These are phyloP conservation scores for Pheosia tremula DNA, from an alignment of 2,888 invertebrate genomes.

Conservation along the genomic window DNA sequence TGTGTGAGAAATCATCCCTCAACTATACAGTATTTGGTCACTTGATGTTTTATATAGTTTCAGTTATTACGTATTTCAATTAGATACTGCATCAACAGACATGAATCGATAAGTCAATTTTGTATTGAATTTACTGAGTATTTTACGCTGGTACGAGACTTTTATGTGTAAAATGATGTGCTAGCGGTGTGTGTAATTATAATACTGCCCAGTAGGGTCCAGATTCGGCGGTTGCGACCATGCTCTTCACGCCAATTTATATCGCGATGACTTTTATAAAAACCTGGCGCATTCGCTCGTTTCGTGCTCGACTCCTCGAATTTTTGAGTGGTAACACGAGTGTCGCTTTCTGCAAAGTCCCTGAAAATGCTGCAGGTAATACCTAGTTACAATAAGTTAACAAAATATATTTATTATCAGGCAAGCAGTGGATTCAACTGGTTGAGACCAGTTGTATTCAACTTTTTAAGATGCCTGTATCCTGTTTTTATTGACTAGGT, in stretches of 20 bases:
- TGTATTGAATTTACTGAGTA: constrained; percentile 28
- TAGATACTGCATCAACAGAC: constrained; percentile 55
- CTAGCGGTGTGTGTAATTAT: constrained; percentile 21
- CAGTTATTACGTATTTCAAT: constrained; percentile 21
- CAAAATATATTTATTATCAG: too few relatives aligned
- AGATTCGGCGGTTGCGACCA: constrained; percentile 44
- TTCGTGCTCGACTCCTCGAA: constrained; percentile 87
- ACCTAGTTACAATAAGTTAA: neutral
- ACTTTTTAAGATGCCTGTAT: too few relatives aligned
- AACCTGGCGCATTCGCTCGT: constrained; percentile 90
- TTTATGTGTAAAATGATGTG: constrained; percentile 18
- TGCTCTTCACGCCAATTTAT: constrained; percentile 93
- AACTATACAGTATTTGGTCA: constrained; percentile 20
- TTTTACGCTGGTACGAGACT: constrained; percentile 15
- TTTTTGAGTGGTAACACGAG: constrained; percentile 84
- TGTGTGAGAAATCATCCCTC: constrained; percentile 23
- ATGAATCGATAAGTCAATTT: constrained; percentile 78
- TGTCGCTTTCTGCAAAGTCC: constrained; percentile 85
- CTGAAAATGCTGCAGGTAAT: constrained; percentile 79
- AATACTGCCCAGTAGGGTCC: constrained; percentile 7
- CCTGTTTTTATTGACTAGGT: too few relatives aligned
- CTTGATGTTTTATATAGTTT: constrained; percentile 23
- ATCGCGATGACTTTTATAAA: constrained; percentile 93
- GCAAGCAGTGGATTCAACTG: too few relatives aligned
- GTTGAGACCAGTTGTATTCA: too few relatives aligned